phyloP scores from a whole-genome alignment of 2,113 vertebrate genomes.

The Ptychochromis oligacanthus region DNA sequence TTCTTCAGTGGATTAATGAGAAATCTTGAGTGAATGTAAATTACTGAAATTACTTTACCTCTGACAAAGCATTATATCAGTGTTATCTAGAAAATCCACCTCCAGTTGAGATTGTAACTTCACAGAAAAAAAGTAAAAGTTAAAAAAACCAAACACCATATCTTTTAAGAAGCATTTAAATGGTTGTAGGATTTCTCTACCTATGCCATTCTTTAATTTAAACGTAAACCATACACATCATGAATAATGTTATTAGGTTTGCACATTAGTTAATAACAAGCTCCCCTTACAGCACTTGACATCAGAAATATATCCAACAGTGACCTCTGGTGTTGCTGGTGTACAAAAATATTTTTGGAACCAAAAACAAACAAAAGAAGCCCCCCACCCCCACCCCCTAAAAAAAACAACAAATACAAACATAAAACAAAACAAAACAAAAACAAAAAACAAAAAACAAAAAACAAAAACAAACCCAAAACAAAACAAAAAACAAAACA shows the following conservation, averaged over 20 bases:
- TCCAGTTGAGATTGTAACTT: not conserved
- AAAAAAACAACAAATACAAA: no score
- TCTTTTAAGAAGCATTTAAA: not conserved
- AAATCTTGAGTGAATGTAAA: not conserved
- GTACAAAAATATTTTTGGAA: not conserved
- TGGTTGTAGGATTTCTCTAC: not conserved
- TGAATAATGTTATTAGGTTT: not conserved
- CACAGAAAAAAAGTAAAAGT: not conserved
- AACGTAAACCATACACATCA: not conserved
- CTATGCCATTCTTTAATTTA: not conserved
- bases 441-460: not conserved
- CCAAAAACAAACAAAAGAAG: no score
- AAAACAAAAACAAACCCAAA: not conserved
- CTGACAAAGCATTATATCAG: not conserved
- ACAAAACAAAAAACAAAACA: not conserved
- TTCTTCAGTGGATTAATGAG: not conserved
- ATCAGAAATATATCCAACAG: conserved; percentile 56
- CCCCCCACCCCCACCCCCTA: no score
- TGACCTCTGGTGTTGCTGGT: conserved; percentile 68
- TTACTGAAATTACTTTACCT: not conserved
- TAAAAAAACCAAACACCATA: not conserved
- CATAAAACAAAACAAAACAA: no score
- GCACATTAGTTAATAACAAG: no score
- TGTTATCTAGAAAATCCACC: not conserved
- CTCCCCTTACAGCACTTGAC: not conserved